Base-by-base conservation (phyloP, 2,797 vertebrate species). In the Alauda arvensis region DNA sequence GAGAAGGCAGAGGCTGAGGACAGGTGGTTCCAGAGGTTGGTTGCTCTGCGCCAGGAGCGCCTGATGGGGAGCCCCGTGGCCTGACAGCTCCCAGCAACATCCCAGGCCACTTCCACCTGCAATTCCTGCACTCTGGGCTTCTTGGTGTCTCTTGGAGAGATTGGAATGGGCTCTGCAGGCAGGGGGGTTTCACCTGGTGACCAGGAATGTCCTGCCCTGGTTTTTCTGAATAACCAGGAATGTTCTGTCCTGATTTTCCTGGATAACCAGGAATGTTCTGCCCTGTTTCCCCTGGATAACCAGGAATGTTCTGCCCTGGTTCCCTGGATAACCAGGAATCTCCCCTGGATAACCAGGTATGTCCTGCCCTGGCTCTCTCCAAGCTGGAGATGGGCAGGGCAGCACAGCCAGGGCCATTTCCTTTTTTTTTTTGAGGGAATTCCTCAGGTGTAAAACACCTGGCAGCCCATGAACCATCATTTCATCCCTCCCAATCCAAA, bases 11-110 rank as follows among this genome's bases (percentile, higher is more conserved):
- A 98, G 94, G 98, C 99, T 4, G 99, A 99, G 92, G 97, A 98
- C 91, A 97, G 97, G 93, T 99, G 99, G 99, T 97, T 98, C 86
- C 98, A 97, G 95, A 97, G 99, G 85, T 93, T 99, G 95, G 95
- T 98, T 12, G 97, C 98, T 4, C 98, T 99, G 57, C 97, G 99
- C n/a, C 98, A 99, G 87, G 99, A 99, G 87, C 97, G 98, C 92
- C 97, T 99, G 77, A 99, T 99, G 98, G 99, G 99, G 77, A 99
- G 98, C 91, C 99, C 99, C 1, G 99, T 98, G 71, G 96, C 97
- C 65, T 98, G 92, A 98, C 8, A 4, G 45, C 65, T 18, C 14
- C 55, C 8, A 31, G 8, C 4, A 13, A 40, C 75, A 34, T 4
- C 49, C 10, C 37, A 6, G 40, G 51, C 42, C 66, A 18, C 20